Base-by-base conservation (phyloP, 2,113 vertebrate species). In the Clinocottus analis region DNA sequence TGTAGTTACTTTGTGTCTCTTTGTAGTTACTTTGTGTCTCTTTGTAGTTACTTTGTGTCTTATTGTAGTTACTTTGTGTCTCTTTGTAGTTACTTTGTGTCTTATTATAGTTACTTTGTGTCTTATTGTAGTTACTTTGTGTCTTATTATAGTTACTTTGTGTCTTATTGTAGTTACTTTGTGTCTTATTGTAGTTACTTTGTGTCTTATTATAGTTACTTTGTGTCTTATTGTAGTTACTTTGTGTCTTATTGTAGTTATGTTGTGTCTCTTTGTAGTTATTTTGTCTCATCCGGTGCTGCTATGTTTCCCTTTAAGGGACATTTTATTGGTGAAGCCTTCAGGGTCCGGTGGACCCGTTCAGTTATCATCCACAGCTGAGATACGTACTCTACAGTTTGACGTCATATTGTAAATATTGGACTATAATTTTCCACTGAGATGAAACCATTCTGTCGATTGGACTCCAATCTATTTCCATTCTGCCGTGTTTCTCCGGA, bases 401-500 rank as follows among this genome's bases (percentile, higher is more conserved):
- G 14, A 37, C 9, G 0, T 14, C 16, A 14, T 55, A 45, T 0
- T 39, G 47, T 39, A 47, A 73, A 79, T n/a, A 69, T 5, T 58
- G 45, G 12, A 51, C 1, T 14, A 2, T 21, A 10, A 49, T 68
- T 69, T 62, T 19, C 45, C 1, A 0, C 16, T 31, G 31, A 29
- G 58, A 72, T 72, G 41, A 35, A n/a, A 75, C 39, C 13, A 69
- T 75, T 67, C 37, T 17, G 64, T 8, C 60, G 66, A 87, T 75
- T 45, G 56, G 13, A 72, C 43, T 75, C 4, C 11, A 33, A 65
- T 81, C n/a, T 49, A 27, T 75, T 39, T 73, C 33, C 1, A 8
- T 33, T 74, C 63, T 21, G 17, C 51, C 4, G 60, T 72, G 60
- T 67, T 56, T 47, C 60, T 45, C 12, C 19, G 66, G 71, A 64